phyloP scores from a whole-genome alignment of 2,113 vertebrate species.

The Sturnira hondurensis region DNA sequence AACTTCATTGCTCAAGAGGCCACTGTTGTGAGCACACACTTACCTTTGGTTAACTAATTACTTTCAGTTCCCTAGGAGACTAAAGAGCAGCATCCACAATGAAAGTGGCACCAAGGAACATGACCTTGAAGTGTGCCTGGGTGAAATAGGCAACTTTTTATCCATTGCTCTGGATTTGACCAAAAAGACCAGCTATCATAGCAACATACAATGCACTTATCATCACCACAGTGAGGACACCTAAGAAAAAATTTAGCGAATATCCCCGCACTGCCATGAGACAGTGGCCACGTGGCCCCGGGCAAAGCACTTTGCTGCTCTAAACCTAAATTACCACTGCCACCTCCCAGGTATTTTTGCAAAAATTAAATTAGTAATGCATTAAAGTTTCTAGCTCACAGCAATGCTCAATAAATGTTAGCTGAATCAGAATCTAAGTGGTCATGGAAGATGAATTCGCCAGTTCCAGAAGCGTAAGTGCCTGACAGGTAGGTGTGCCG shows the following conservation, averaged over 20 bases:
- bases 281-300: neutral
- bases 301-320: neutral
- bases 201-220: conserved; percentile 22
- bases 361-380: neutral
- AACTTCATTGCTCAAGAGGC: neutral
- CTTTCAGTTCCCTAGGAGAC: neutral
- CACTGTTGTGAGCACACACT: neutral
- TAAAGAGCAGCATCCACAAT: neutral
- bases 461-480: neutral
- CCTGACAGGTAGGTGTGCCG: neutral
- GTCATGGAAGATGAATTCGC: neutral
- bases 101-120: neutral
- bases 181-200: conserved; percentile 22
- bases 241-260: conserved; percentile 15
- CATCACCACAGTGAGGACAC: neutral
- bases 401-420: neutral
- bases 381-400: neutral
- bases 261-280: neutral
- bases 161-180: conserved; percentile 16
- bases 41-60: neutral
- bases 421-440: neutral
- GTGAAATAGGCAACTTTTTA: neutral
- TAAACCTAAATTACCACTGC: neutral
- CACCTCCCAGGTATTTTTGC: neutral
- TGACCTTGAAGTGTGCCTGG: neutral